Base-by-base conservation (phyloP, 1,140 invertebrate genomes). In the Eufriesea mexicana region DNA sequence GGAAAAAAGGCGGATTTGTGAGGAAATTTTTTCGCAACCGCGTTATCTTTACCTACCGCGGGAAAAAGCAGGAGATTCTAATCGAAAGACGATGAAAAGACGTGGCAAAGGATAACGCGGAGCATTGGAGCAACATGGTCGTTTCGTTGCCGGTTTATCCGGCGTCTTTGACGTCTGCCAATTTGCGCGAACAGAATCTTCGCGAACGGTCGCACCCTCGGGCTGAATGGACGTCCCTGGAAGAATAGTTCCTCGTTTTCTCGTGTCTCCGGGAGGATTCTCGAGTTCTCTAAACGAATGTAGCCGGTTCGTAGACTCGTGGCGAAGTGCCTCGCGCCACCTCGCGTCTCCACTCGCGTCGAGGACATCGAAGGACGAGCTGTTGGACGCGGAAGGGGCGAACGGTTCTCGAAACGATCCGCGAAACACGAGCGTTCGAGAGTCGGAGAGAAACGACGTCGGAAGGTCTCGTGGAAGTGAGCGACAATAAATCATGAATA, bases 401-500 rank as follows among this genome's bases (percentile, higher is more conserved):
- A 20, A 16, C 18, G 61, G 35, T 62, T n/a, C 14, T 51, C 45
- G 23, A 47, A 47, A 49, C 66, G 42, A 20, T 47, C 5, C 23
- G 35, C 35, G 23, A 47, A 67, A 67, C 42, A 16, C 64, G 70
- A 49, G 5, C 42, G 55, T 61, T 74, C 23, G 9, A 72, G 20
- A n/a, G 18, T 25, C 16, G 61, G 9, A 7, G 23, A 51, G 45
- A 2, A 25, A 18, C 18, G 35, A 25, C 20, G 57, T 8, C 18
- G 47, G 20, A 9, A 49, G 64, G 28, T 81, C 35, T 35, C 72
- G 51, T 64, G 61, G 18, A 85, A 85, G 86, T 88, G 83, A 59
- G 74, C 59, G 83, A 88, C 87, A 88, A 88, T 88, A 88, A 88
- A 88, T 88, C 86, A 88, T 88, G 87, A 88, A 88, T 88, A 88